A percentile compares a stretch with the other conserved stretches of the same genome.
Evolutionary conservation across 2,888 invertebrate species (phyloP).

Genomic region (Ecliptopera silaceata): DNA sequence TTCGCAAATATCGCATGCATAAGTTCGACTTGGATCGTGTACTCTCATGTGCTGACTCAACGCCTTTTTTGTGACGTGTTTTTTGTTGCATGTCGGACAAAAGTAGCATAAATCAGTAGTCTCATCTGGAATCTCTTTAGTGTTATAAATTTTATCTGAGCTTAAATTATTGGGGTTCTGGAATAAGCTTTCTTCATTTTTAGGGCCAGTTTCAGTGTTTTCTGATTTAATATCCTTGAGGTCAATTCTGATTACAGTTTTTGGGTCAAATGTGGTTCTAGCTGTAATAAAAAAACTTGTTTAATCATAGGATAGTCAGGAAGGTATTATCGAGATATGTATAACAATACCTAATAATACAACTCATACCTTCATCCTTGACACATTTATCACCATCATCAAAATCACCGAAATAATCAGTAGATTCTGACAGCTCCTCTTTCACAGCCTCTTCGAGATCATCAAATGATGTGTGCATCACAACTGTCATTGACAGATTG

Average conservation of each 20-base stretch:
- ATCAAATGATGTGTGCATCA: slow-evolving; percentile 14
- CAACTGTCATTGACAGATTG: slow-evolving; percentile 5
- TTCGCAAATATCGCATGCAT: slow-evolving; percentile 21
- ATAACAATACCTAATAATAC: no score
- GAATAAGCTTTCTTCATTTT: neutral
- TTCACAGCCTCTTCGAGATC: slow-evolving; percentile 10
- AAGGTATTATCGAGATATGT: no score
- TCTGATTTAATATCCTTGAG: slow-evolving; percentile 13
- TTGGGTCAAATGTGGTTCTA: neutral
- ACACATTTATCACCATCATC: neutral
- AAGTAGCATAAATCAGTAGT: slow-evolving; percentile 1
- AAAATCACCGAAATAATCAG: slow-evolving; percentile 7
- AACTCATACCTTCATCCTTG: slow-evolving; percentile 16
- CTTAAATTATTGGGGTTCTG: neutral
- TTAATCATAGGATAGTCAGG: no score
- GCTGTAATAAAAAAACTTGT: neutral
- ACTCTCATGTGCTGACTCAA: slow-evolving; percentile 23
- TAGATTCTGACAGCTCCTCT: slow-evolving; percentile 10
- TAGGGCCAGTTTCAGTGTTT: neutral
- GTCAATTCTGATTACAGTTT: neutral
- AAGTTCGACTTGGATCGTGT: slow-evolving; percentile 16
- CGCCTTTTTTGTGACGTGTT: slow-evolving; percentile 22
- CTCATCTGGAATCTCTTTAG: neutral
- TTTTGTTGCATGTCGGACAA: slow-evolving; percentile 18
- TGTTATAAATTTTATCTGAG: neutral